Conservation (phyloP, 2,113 vertebrate genomes). For the Boleophthalmus pectinirostris region DNA sequence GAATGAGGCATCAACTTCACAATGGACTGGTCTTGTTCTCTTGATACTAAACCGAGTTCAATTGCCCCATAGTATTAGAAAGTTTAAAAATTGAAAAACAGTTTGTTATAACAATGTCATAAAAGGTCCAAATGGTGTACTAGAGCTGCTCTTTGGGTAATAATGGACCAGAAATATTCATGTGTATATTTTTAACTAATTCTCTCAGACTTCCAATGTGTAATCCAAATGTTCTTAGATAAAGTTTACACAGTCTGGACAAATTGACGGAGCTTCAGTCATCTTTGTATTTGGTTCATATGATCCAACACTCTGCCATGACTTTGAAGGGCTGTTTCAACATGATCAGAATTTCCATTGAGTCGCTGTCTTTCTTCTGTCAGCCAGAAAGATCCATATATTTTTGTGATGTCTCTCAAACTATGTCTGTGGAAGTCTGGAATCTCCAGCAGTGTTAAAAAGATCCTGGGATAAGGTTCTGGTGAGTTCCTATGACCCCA, state of each 20-base stretch:
- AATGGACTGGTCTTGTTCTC: neutral
- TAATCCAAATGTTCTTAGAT: neutral
- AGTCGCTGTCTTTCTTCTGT: conserved; percentile 11
- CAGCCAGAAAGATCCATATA: conserved; percentile 26
- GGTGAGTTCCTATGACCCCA: conserved; percentile 39
- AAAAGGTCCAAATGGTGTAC: neutral
- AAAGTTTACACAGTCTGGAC: neutral
- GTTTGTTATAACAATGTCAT: no score
- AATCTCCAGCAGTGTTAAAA: conserved; percentile 1
- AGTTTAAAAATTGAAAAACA: neutral
- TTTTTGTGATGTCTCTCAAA: conserved; percentile 6
- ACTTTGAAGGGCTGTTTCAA: conserved; percentile 27
- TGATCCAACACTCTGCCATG: conserved; percentile 20
- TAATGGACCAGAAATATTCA: neutral
- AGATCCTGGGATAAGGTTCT: conserved; percentile 23
- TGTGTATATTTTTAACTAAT: neutral
- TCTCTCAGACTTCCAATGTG: neutral
- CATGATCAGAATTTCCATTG: conserved; percentile 46
- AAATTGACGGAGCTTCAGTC: neutral
- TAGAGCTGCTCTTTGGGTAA: neutral
- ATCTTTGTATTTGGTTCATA: conserved; percentile 8
- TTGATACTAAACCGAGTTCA: neutral
- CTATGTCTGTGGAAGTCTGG: conserved; percentile 26
- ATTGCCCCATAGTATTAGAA: neutral
- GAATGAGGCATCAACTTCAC: neutral